Evolutionary conservation across 2,888 invertebrate species (phyloP).

Genomic region (Auanema freiburgensis): DNA sequence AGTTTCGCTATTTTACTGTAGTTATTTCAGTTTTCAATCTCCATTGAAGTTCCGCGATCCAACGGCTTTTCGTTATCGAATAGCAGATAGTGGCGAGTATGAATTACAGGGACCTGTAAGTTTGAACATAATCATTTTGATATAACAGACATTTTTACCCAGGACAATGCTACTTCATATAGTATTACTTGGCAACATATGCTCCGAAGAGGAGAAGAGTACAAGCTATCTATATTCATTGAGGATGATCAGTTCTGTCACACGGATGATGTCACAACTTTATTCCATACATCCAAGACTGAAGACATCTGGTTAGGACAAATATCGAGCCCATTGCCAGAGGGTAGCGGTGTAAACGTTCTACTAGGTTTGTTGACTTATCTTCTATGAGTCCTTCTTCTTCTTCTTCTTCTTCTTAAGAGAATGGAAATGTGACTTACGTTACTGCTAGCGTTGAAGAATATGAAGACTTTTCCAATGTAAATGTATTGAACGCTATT

Average conservation of each 20-base stretch:
- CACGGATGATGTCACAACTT: constrained; percentile 26
- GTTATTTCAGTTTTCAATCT: constrained; percentile 20
- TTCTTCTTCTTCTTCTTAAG: no score
- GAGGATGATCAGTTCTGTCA: constrained; percentile 41
- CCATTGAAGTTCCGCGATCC: constrained; percentile 21
- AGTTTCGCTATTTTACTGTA: no score
- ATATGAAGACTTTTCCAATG: not conserved
- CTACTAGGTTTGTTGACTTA: no score
- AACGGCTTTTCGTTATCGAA: constrained; percentile 21
- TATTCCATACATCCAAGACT: constrained; percentile 24
- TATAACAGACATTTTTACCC: not conserved
- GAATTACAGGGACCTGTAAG: not conserved
- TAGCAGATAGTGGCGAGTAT: constrained; percentile 18
- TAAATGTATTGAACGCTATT: not conserved
- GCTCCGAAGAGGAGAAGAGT: constrained; percentile 19
- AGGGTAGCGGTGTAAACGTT: no score
- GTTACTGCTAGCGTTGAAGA: constrained; percentile 21
- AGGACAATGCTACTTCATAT: constrained; percentile 12
- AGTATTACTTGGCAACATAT: constrained; percentile 17
- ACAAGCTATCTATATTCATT: constrained; percentile 35
- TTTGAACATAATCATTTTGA: not conserved
- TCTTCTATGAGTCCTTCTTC: not conserved
- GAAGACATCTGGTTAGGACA: not conserved
- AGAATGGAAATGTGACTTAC: constrained; percentile 15
- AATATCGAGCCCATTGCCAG: no score